Evolutionary conservation across 2,888 invertebrate genomes (phyloP), one percentile per base, ranked within the genome.

Genomic region (Alviniconcha strummeri): DNA sequence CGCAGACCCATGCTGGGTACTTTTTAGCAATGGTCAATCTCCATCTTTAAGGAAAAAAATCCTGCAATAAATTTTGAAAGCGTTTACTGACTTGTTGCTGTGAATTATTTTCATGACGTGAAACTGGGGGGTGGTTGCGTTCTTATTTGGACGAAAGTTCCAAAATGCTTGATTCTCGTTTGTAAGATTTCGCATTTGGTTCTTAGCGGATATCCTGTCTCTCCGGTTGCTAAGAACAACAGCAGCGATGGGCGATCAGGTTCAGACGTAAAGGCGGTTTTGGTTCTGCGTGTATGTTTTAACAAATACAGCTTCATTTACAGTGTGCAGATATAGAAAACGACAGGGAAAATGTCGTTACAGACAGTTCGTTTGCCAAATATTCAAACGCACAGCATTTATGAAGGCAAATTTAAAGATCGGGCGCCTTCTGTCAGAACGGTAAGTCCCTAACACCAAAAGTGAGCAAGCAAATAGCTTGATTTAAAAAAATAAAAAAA

Each of bases 361-460:
- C 71, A 81, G 74, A 81, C 77, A n/a, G 84, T 85, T 67, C 84
- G 81, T 36, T 76, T 91, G n/a, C 91, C 91, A 19, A 88, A 89
- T 54, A 89, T 91, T 74, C 76, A 86, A 57, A 87, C 88, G 19
- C 87, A 90, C 56, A 87, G 90, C 55, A 90, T 91, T 77, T 92
- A 92, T 86, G 87, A 86, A 15, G 92, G 92, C 57, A 92, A 90
- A 86, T 92, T 88, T 85, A 90, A 88, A 84, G 93, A 93, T 87
- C 89, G 92, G 88, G 88, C 86, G 9, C 92, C 93, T 19, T 86
- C 89, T 17, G 78, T 91, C 56, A 84, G 88, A 84, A 83, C 93
- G 54, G 93, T 93, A 89, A 89, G 91, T 88, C 60, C 60, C 13
- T 2, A 36, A 36, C 36, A 36, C 1, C 36, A 36, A 36, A 36